phyloP scores from a whole-genome alignment of 2,888 invertebrate species.

The Theretra japonica region DNA sequence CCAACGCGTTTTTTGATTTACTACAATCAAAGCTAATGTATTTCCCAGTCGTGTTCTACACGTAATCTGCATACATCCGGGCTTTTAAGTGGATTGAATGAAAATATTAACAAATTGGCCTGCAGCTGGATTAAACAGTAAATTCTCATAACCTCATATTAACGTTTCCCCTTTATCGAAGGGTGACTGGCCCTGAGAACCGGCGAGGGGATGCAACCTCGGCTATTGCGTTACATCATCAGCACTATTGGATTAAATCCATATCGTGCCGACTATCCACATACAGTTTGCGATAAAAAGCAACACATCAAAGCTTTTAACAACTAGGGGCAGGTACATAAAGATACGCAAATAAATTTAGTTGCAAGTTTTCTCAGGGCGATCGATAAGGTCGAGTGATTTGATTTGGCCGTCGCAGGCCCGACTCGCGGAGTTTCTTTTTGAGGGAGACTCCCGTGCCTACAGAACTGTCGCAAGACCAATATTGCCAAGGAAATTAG shows the following conservation, averaged over 20 bases:
- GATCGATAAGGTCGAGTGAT: constrained; percentile 82
- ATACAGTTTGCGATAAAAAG: constrained; percentile 30
- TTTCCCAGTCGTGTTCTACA: constrained; percentile 36
- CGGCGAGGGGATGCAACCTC: constrained; percentile 77
- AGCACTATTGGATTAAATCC: constrained; percentile 77
- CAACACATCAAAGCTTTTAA: constrained; percentile 24
- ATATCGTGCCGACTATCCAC: constrained; percentile 53
- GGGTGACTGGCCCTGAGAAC: constrained; percentile 69
- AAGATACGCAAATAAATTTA: constrained; percentile 72
- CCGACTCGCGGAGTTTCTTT: constrained; percentile 75
- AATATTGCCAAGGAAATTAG: constrained; percentile 84
- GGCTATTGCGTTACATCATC: constrained; percentile 82
- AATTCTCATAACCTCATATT: constrained; percentile 84
- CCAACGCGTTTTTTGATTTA: constrained; percentile 9
- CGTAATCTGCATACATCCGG: constrained; percentile 60
- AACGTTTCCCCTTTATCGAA: constrained; percentile 77
- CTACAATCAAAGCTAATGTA: constrained; percentile 20
- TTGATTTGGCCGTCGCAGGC: constrained; percentile 80
- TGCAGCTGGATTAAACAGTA: constrained; percentile 83
- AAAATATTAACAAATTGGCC: constrained; percentile 84
- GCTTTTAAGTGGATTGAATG: constrained; percentile 83
- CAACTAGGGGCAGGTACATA: constrained; percentile 36
- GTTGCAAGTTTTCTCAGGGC: constrained; percentile 74
- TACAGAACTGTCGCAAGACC: constrained; percentile 82
- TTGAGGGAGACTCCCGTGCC: constrained; percentile 75